Conservation (phyloP, 2,113 vertebrate genomes). For the Peromyscus polionotus region DNA sequence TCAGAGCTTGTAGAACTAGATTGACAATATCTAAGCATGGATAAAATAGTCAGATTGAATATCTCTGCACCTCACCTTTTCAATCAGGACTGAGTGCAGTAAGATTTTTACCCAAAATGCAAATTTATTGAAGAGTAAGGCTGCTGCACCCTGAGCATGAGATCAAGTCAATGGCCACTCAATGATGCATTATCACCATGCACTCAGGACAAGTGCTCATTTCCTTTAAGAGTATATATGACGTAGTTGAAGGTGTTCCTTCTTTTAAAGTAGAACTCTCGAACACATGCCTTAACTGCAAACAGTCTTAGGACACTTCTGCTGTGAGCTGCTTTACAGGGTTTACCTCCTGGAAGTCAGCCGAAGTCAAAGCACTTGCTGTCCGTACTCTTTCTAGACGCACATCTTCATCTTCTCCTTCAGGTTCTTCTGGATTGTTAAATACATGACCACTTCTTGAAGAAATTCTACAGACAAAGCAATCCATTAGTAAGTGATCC, state of each 20-base stretch:
- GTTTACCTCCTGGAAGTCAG: neutral
- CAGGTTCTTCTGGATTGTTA: neutral
- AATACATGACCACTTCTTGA: neutral
- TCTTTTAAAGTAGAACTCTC: neutral
- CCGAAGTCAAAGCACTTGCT: neutral
- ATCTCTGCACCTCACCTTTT: neutral
- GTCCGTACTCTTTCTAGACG: neutral
- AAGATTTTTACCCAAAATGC: neutral
- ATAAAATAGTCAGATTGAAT: neutral
- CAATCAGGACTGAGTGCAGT: neutral
- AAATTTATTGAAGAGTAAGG: neutral
- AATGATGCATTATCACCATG: too few relatives aligned
- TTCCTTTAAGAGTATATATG: neutral
- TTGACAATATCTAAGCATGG: neutral
- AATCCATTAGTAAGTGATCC: neutral
- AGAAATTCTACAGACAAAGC: neutral
- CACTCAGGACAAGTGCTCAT: neutral
- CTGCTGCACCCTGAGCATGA: neutral
- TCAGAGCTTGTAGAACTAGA: neutral
- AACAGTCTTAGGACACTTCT: neutral
- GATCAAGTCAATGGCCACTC: neutral
- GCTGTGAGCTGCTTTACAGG: too few relatives aligned
- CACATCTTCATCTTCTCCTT: conserved; percentile 20
- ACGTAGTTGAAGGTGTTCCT: neutral
- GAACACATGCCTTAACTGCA: neutral